Conservation (phyloP, 2,888 invertebrate genomes). For the Cryptocephalus moraei region DNA sequence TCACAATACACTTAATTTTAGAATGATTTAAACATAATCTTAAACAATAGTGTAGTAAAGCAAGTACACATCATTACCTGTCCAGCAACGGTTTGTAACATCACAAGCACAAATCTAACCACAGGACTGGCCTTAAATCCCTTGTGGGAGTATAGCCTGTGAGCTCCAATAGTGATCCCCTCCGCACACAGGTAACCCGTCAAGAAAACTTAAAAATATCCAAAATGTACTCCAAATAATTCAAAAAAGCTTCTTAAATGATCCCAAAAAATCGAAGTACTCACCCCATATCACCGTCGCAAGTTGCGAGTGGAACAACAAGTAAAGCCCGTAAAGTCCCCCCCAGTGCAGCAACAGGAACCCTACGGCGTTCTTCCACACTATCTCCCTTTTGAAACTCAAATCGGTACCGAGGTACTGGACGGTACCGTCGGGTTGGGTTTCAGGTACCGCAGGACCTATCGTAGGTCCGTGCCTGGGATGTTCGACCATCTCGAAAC, state of each 20-base stretch:
- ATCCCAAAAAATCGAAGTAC: conserved; percentile 3
- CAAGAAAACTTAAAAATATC: conserved; percentile 12
- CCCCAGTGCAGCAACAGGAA: conserved; percentile 46
- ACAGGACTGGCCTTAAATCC: conserved; percentile 63
- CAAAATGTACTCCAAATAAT: neutral
- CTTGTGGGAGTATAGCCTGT: conserved; percentile 68
- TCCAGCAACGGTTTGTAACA: conserved; percentile 61
- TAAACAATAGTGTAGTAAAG: too few relatives aligned
- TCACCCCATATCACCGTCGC: conserved; percentile 17
- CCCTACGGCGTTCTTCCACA: conserved; percentile 53
- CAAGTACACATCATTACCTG: conserved; percentile 47
- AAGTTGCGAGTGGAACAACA: conserved; percentile 24
- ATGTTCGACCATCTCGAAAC: too few relatives aligned
- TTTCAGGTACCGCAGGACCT: too few relatives aligned
- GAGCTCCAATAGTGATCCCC: conserved; percentile 73
- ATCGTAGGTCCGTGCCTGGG: too few relatives aligned
- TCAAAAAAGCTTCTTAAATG: neutral
- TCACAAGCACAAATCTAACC: conserved; percentile 49
- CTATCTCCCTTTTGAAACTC: conserved; percentile 42
- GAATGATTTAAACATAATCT: too few relatives aligned
- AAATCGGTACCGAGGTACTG: conserved; percentile 38
- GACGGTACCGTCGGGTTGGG: too few relatives aligned
- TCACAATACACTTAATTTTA: too few relatives aligned
- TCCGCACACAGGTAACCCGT: conserved; percentile 28
- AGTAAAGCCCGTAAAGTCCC: conserved; percentile 39